phyloP scores from a whole-genome alignment of 2,888 invertebrate species.

The Harpalus rufipes region DNA sequence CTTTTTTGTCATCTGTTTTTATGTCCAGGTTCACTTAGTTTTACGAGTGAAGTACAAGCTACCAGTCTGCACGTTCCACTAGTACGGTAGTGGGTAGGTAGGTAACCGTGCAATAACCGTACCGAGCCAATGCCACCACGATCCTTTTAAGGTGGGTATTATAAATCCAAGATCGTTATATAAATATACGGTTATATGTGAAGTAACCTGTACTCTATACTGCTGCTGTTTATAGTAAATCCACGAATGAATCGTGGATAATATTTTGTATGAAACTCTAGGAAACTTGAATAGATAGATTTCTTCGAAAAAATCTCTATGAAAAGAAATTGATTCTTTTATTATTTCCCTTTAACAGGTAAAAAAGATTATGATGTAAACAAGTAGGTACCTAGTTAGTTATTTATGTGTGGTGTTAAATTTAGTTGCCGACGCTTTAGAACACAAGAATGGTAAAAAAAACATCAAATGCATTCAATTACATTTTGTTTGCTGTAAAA shows the following conservation, averaged over 20 bases:
- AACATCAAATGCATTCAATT: no score
- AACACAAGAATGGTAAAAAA: no score
- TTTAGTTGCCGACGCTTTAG: no score
- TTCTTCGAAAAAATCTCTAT: no score
- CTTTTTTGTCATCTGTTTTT: background rate
- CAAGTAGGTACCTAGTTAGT: no score
- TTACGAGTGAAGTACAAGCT: constrained; percentile 9
- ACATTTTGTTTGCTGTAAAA: no score
- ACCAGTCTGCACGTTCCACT: constrained; percentile 28
- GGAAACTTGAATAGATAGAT: background rate
- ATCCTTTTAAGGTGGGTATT: constrained; percentile 43
- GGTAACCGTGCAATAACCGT: constrained; percentile 46
- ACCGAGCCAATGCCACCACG: constrained; percentile 36
- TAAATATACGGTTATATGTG: constrained; percentile 56
- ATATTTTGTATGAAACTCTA: background rate
- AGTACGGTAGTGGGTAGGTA: constrained; percentile 45
- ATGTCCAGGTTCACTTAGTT: background rate
- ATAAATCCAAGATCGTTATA: constrained; percentile 54
- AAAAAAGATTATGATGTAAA: no score
- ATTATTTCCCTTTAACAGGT: no score
- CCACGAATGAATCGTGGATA: constrained; percentile 22
- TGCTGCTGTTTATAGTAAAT: constrained; percentile 32
- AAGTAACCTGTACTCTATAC: constrained; percentile 27
- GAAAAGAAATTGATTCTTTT: no score
- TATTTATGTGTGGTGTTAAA: no score